phyloP scores from a whole-genome alignment of 2,888 invertebrate species.

The Nemapogon koenigi region DNA sequence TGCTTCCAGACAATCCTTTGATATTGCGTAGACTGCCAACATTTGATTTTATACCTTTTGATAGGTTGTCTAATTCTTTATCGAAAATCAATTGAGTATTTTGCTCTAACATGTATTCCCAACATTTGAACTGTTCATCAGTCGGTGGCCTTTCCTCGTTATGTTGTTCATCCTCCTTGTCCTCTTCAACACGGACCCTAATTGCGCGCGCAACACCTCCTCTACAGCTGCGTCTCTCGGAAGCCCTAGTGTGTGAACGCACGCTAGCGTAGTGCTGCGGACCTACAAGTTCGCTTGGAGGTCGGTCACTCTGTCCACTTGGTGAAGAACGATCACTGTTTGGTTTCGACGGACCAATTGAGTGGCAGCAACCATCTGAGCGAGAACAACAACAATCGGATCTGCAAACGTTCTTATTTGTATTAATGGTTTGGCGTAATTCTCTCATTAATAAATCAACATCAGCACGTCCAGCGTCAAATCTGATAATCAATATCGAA shows the following conservation, averaged over 20 bases:
- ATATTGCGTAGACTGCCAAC: conserved; percentile 60
- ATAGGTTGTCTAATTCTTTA: conserved; percentile 83
- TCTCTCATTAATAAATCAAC: conserved; percentile 80
- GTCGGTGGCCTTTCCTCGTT: conserved; percentile 58
- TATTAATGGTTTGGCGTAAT: conserved; percentile 75
- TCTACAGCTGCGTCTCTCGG: conserved; percentile 63
- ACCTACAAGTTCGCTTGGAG: conserved; percentile 42
- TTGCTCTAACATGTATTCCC: conserved; percentile 93
- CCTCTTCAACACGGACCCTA: conserved; percentile 69
- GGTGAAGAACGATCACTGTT: conserved; percentile 82
- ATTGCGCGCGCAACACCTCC: conserved; percentile 69
- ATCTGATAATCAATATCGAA: conserved; percentile 83
- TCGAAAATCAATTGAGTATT: conserved; percentile 88
- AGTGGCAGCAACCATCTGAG: conserved; percentile 66
- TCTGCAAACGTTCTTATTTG: conserved; percentile 65
- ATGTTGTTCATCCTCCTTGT: conserved; percentile 55
- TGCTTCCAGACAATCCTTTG: conserved; percentile 72
- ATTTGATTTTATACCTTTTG: conserved; percentile 66
- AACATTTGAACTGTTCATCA: conserved; percentile 90
- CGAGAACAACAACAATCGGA: conserved; percentile 69
- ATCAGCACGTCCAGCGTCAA: conserved; percentile 72
- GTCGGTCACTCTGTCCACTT: conserved; percentile 84
- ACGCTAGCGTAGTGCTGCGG: conserved; percentile 60
- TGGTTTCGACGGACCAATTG: conserved; percentile 47
- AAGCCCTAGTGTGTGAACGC: conserved; percentile 44